A percentile compares a stretch with the other conserved stretches of the same genome.
Evolutionary conservation across 1,140 invertebrate genomes (phyloP).

Genomic region (Lasioglossum albipes): DNA sequence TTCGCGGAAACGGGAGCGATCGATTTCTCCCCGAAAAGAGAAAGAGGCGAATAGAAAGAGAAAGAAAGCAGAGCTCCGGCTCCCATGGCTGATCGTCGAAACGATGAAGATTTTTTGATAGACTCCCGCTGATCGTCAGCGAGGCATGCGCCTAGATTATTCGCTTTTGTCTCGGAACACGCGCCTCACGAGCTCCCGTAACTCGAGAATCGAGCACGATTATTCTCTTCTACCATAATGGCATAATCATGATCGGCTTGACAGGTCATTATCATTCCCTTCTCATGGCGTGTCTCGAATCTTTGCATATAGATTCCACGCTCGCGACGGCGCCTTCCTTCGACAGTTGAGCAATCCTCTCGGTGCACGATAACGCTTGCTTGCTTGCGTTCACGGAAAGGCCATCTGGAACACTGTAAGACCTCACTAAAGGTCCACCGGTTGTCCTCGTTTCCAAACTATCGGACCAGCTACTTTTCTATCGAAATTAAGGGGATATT

Average conservation of each 20-base stretch:
- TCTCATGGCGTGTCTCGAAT: slow-evolving; percentile 6
- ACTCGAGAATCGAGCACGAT: not conserved
- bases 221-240: not conserved
- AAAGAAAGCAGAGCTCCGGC: not conserved
- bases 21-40: not conserved
- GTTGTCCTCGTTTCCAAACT: no score
- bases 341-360: not conserved
- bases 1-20: slow-evolving; percentile 20
- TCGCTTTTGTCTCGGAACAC: not conserved
- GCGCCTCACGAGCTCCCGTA: not conserved
- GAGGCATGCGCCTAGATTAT: not conserved
- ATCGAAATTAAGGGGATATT: no score
- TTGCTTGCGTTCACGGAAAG: not conserved
- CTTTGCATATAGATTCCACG: not conserved
- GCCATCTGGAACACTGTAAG: no score
- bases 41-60: not conserved
- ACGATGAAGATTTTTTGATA: not conserved
- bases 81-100: not conserved
- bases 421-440: no score
- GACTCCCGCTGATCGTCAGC: not conserved
- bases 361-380: slow-evolving; percentile 2
- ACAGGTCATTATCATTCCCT: slow-evolving; percentile 16
- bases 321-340: not conserved
- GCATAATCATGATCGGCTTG: slow-evolving; percentile 13
- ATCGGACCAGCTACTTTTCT: no score